Base-by-base conservation (phyloP, 2,888 invertebrate genomes). In the Nemapogon koenigi region DNA sequence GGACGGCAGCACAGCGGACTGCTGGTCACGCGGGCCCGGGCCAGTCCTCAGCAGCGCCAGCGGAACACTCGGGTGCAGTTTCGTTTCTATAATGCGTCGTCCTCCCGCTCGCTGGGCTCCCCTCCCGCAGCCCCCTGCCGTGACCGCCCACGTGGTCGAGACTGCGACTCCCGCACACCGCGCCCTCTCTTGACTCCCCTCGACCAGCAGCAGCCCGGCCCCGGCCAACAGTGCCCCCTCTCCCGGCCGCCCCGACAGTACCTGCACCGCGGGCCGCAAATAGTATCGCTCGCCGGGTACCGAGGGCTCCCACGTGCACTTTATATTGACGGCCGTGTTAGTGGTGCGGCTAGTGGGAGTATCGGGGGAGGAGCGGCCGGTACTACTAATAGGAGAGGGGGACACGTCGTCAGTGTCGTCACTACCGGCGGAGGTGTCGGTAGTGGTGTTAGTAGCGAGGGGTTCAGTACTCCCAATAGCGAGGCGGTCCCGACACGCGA, bases 401-500 rank as follows among this genome's bases (percentile, higher is more conserved):
- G 11, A 11, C 14, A 2, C 7, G 28, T 28, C 3, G 28, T 28
- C 2, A 22, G 6, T 22, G 11, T 28, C 28, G 3, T 10, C 28
- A 6, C 28, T 28, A 2, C 7, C 14, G 28, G 7, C 27, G 27
- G 27, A 3, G 6, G 11, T 19, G 27, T 8, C 29, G 15, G 4
- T 4, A 25, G 27, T 14, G 27, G 37, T 35, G 7, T 22, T 26
- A 22, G 28, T 35, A 16, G 25, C 16, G 13, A 11, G 8, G n/a
- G 18, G 16, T 7, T 17, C 35, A n/a, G n/a, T n/a, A n/a, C n/a
- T n/a, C n/a, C n/a, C n/a, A n/a, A n/a, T n/a, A n/a, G n/a, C n/a
- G n/a, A n/a, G n/a, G n/a, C n/a, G n/a, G 2, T 46, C 32, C 45
- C 22, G 8, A 19, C 73, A 75, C 7, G 48, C 57, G 18, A 63